Evolutionary conservation across 2,113 vertebrate genomes (phyloP), one percentile per base, ranked within the genome.

Genomic region (Hepsetus odoe): DNA sequence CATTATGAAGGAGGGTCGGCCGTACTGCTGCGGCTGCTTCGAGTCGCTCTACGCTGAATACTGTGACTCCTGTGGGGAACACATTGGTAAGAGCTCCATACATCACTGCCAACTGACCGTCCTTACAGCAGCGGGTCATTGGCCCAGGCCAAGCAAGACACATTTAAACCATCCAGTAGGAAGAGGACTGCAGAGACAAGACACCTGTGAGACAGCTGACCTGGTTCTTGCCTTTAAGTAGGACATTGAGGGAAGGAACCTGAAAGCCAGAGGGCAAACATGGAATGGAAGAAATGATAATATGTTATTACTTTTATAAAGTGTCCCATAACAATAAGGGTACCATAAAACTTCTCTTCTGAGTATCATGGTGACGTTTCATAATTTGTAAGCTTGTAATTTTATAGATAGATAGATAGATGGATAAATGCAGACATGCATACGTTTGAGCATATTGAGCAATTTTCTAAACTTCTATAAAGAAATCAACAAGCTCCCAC

Each of bases 1-100:
- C 92, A 99, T 99, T 91, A 99, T 99, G 98, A 99, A 99, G 91
- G 98, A 99, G 0, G 97, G 97, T 9, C 89, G 96, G 10, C 97
- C 98, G 14, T 99, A 98, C 91, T 99, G 98, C 88, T 99, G 98
- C 91, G 92, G 91, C 91, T 99, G 98, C 90, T 99, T 99, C 0
- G 95, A 99, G 91, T 97, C 97, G 61, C 90, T 99, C 76, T 98
- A 98, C 0, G 96, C 98, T 0, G 98, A 99, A 82, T 98, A 97
- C 86, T 99, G 98, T 0, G 97, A 99, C 88, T 96, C 96, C 83
- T 99, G 98, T 0, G 97, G 97, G 76, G 96, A 99, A 20, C 98
- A 98, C 85, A 99, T 99, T 28, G 97, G 98, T 99, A 94, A 67
- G 94, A 80, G 28, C 6, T 42, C 33, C 1, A 9, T 18, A 69